phyloP scores from a whole-genome alignment of 1,140 invertebrate genomes.

The Papilio xuthus region DNA sequence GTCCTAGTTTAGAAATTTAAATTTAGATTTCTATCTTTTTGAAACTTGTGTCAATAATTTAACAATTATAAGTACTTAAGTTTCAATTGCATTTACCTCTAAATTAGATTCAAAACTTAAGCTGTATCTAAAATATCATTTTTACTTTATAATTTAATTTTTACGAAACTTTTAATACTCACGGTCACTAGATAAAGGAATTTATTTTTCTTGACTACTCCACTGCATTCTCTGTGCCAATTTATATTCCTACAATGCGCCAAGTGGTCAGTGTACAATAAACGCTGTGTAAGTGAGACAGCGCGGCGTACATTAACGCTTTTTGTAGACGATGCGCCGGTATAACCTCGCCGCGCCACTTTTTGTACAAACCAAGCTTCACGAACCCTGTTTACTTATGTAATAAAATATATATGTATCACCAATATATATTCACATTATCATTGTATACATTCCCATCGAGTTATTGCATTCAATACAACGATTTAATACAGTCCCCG shows the following conservation, averaged over 20 bases:
- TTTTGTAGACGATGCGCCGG: slow-evolving; percentile 26
- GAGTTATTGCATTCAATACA: neutral
- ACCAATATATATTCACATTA: neutral
- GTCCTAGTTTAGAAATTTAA: too few species aligned
- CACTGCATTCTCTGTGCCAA: slow-evolving; percentile 10
- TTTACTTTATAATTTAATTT: too few species aligned
- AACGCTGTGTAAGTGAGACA: slow-evolving; percentile 38
- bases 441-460: neutral
- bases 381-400: neutral
- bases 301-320: slow-evolving; percentile 31
- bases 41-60: too few species aligned
- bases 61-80: too few species aligned
- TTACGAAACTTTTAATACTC: too few species aligned
- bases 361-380: slow-evolving; percentile 10
- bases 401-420: slow-evolving; percentile 1
- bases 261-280: slow-evolving; percentile 37
- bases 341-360: slow-evolving; percentile 10
- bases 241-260: slow-evolving; percentile 20
- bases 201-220: neutral
- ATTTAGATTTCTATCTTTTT: too few species aligned
- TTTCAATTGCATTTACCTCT: too few species aligned
- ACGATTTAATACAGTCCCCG: neutral
- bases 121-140: too few species aligned
- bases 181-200: too few species aligned
- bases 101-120: too few species aligned